phyloP scores from a whole-genome alignment of 2,797 vertebrate species.

The Xerus rutilus region DNA sequence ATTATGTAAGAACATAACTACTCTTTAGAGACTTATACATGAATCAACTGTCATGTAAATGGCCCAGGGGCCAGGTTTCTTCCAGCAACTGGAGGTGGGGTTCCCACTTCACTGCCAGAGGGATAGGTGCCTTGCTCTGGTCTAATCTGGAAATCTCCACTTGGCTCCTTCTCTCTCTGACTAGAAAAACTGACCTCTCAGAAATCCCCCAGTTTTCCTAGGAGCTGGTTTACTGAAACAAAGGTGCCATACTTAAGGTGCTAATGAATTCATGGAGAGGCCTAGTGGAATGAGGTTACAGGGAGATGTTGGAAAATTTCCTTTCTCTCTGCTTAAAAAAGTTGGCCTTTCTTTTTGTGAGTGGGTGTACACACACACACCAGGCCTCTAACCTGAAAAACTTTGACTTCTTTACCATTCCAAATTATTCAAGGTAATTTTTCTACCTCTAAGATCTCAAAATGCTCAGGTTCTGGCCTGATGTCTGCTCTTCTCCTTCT shows the following conservation, averaged over 20 bases:
- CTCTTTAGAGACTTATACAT: not conserved
- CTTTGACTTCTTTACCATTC: conserved; percentile 17
- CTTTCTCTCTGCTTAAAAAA: conserved; percentile 24
- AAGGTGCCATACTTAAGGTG: conserved; percentile 23
- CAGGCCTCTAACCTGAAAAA: not conserved
- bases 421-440: conserved; percentile 60
- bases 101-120: not conserved
- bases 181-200: not conserved
- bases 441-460: not conserved
- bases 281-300: conserved; percentile 36
- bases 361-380: not conserved
- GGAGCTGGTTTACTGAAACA: conserved; percentile 22
- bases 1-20: conserved; percentile 21
- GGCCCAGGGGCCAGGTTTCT: not conserved
- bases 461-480: conserved; percentile 2
- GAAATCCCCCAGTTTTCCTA: not conserved
- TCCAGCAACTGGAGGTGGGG: not conserved
- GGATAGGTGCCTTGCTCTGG: not conserved
- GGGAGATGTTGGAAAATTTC: conserved; percentile 19
- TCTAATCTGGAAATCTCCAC: conserved; percentile 43
- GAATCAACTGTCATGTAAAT: not conserved
- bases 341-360: conserved; percentile 52
- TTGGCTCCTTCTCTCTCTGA: not conserved
- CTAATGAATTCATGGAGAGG: conserved; percentile 65
- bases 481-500: conserved; percentile 34